Evolutionary conservation across 2,888 invertebrate species (phyloP).

Genomic region (Clistopyga incitator): DNA sequence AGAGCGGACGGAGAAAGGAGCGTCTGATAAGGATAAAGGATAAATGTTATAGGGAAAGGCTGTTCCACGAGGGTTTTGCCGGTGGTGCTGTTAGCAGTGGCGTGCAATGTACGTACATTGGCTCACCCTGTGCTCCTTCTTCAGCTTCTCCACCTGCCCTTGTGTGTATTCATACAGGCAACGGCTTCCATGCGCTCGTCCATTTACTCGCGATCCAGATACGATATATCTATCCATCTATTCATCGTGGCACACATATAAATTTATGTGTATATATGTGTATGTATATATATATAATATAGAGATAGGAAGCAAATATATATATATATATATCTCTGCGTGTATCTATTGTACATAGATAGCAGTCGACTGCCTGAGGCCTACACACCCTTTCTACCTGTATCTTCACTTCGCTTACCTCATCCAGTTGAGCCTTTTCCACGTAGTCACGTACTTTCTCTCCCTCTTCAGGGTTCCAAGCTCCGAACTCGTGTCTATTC

Average conservation of each 20-base stretch:
- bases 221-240: constrained; percentile 28
- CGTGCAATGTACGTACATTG: constrained; percentile 40
- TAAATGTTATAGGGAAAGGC: constrained; percentile 25
- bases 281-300: background rate
- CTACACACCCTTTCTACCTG: constrained; percentile 20
- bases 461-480: constrained; percentile 17
- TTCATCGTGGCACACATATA: constrained; percentile 36
- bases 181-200: constrained; percentile 38
- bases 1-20: background rate
- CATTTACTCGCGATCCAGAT: constrained; percentile 55
- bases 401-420: constrained; percentile 29
- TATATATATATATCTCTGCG: background rate
- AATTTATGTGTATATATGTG: constrained; percentile 9
- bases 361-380: background rate
- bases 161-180: constrained; percentile 37
- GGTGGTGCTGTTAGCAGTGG: background rate
- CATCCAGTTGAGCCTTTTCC: constrained; percentile 25
- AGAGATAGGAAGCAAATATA: constrained; percentile 1
- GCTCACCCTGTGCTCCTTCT: background rate
- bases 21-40: constrained; percentile 51
- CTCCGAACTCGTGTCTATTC: background rate
- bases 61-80: constrained; percentile 1
- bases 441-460: constrained; percentile 46
- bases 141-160: constrained; percentile 30
- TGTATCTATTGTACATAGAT: constrained; percentile 23